A percentile compares a stretch with the other conserved stretches of the same genome.
Conservation (phyloP, 2,888 invertebrate species). For the Hypena proboscidalis region DNA sequence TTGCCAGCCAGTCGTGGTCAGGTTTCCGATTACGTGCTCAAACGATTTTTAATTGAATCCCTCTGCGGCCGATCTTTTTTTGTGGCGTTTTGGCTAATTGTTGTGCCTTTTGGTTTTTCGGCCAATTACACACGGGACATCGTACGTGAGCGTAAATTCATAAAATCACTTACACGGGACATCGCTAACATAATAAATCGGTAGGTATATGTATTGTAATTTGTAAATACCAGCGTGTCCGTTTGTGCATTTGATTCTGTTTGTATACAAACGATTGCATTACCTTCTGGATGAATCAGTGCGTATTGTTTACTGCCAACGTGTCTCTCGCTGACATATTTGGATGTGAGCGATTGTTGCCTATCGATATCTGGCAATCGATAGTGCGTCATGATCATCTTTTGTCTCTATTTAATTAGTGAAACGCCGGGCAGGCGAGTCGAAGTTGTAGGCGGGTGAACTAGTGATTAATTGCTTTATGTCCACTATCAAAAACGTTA, state of each 20-base stretch:
- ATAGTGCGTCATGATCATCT: constrained; percentile 36
- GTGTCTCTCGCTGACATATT: constrained; percentile 57
- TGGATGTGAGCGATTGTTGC: constrained; percentile 49
- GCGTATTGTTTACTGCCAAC: constrained; percentile 62
- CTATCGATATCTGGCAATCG: constrained; percentile 46
- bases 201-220: constrained; percentile 19
- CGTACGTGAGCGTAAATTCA: constrained; percentile 34
- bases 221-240: constrained; percentile 25
- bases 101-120: constrained; percentile 50
- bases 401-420: constrained; percentile 18
- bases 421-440: not conserved
- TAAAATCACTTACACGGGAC: constrained; percentile 34
- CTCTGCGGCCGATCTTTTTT: constrained; percentile 48
- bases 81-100: constrained; percentile 52
- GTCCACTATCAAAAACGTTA: no score
- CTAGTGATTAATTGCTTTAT: not conserved
- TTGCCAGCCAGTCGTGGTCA: constrained; percentile 48
- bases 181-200: constrained; percentile 32
- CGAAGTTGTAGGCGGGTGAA: not conserved
- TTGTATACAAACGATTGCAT: constrained; percentile 60
- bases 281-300: constrained; percentile 64
- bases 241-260: constrained; percentile 51
- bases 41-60: constrained; percentile 66
- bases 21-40: constrained; percentile 58
- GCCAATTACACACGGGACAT: constrained; percentile 50